These are phyloP conservation scores for Mellilla xanthometata DNA, from an alignment of 2,888 invertebrate genomes.

Conservation along the genomic window DNA sequence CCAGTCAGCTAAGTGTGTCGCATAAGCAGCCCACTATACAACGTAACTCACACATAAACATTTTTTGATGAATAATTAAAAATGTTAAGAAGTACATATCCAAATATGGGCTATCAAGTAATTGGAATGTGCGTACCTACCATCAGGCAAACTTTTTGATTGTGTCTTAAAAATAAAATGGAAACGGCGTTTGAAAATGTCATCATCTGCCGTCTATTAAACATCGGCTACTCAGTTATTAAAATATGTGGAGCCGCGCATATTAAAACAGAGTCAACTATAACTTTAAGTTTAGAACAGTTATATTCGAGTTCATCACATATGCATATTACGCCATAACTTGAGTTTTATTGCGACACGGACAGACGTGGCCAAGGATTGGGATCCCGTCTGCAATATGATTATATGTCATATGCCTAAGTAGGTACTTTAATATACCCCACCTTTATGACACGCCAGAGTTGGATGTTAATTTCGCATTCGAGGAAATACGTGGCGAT, in stretches of 20 bases:
- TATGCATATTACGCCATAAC: constrained; percentile 75
- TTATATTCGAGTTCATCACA: constrained; percentile 63
- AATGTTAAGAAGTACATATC: no score
- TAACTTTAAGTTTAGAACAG: constrained; percentile 50
- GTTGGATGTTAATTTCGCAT: constrained; percentile 49
- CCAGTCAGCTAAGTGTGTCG: no score
- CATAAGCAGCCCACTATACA: no score
- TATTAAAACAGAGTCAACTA: constrained; percentile 15
- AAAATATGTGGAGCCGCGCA: constrained; percentile 10
- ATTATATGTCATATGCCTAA: constrained; percentile 55
- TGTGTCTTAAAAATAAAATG: neutral
- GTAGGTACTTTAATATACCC: constrained; percentile 59
- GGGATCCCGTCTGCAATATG: constrained; percentile 47
- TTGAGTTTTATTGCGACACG: constrained; percentile 68
- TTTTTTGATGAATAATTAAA: no score
- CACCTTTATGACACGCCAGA: constrained; percentile 61
- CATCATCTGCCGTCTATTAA: no score
- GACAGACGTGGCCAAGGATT: constrained; percentile 70
- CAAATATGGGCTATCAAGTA: no score
- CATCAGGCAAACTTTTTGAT: no score
- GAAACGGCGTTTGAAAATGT: neutral
- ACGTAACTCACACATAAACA: no score
- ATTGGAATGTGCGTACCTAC: no score
- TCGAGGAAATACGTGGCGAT: constrained; percentile 38
- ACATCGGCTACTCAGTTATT: no score